Evolutionary conservation across 2,797 vertebrate species (phyloP).

Genomic region (Diplodus puntazzo): DNA sequence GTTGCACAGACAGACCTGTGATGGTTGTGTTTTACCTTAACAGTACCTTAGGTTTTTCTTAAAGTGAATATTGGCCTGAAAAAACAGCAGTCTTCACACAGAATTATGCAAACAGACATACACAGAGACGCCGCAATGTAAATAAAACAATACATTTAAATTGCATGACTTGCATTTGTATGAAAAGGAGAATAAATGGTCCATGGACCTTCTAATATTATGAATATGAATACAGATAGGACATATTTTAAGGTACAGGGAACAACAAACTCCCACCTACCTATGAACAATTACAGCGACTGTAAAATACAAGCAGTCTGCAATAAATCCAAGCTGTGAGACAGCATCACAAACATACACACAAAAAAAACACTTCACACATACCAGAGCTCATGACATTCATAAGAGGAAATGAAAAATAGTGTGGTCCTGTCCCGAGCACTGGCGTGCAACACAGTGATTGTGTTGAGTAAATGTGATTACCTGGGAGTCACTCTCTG

Average conservation of each 20-base stretch:
- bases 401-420: conserved; percentile 77
- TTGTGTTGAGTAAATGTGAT: conserved; percentile 78
- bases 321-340: conserved; percentile 18
- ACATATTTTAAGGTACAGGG: background rate
- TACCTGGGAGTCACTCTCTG: conserved; percentile 71
- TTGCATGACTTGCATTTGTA: background rate
- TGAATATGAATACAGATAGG: background rate
- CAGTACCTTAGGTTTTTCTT: background rate
- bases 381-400: conserved; percentile 58
- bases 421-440: conserved; percentile 50
- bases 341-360: conserved; percentile 18
- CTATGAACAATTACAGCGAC: conserved; percentile 17
- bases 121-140: background rate
- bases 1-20: conserved; percentile 29
- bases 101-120: background rate
- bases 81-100: background rate
- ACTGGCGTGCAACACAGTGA: conserved; percentile 58
- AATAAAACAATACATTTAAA: background rate
- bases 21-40: conserved; percentile 15
- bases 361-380: conserved; percentile 29
- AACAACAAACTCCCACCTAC: background rate
- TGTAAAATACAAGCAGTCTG: conserved; percentile 13
- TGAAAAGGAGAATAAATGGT: background rate
- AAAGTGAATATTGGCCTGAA: background rate
- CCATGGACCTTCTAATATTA: background rate